A percentile compares a stretch with the other conserved stretches of the same genome.
These are phyloP conservation scores for Camponotus vicinus DNA, from an alignment of 1,140 invertebrate genomes.

Conservation along the genomic window DNA sequence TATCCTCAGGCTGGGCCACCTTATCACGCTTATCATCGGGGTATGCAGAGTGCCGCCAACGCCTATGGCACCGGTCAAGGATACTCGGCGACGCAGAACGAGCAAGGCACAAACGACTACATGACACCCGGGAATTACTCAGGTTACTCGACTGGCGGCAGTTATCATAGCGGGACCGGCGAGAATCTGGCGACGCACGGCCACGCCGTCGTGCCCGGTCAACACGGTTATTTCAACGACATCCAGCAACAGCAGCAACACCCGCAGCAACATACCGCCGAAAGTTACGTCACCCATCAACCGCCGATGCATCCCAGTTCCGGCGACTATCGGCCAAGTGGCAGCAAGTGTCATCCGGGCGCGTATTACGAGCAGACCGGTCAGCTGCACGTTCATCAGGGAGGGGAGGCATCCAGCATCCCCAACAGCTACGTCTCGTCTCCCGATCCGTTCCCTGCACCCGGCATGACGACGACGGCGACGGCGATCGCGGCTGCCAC, in stretches of 20 bases:
- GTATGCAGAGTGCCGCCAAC: conserved; percentile 74
- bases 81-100: conserved; percentile 77
- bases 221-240: conserved; percentile 79
- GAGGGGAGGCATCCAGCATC: conserved; percentile 85
- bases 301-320: conserved; percentile 75
- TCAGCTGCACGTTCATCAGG: conserved; percentile 84
- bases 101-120: conserved; percentile 78
- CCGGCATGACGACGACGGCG: conserved; percentile 86
- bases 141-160: conserved; percentile 76
- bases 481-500: conserved; percentile 87
- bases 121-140: conserved; percentile 76
- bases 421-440: conserved; percentile 85
- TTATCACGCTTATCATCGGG: conserved; percentile 82
- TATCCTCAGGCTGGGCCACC: conserved; percentile 78
- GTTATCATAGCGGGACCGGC: conserved; percentile 75
- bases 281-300: conserved; percentile 80
- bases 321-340: conserved; percentile 75
- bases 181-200: conserved; percentile 77
- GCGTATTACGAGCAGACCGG: conserved; percentile 84
- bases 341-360: conserved; percentile 79
- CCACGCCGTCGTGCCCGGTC: conserved; percentile 72
- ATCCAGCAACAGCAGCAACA: conserved; percentile 81
- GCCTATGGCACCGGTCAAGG: conserved; percentile 76
- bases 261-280: conserved; percentile 75
- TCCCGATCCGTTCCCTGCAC: conserved; percentile 84